Conservation (phyloP, 2,113 vertebrate species). For the Hydrochoerus hydrochaeris region DNA sequence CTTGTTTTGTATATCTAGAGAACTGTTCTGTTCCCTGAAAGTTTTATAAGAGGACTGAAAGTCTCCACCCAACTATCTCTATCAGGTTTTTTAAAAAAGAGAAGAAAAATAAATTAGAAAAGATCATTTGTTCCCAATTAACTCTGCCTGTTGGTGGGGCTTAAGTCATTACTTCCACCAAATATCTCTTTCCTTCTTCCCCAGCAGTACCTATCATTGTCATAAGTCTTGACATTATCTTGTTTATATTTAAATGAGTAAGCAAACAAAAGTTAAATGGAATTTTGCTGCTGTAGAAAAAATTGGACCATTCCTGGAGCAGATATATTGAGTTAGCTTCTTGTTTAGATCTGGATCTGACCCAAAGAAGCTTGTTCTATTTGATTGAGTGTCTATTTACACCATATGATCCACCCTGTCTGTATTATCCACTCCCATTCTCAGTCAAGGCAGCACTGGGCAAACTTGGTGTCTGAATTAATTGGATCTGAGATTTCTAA, state of each 20-base stretch:
- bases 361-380: neutral
- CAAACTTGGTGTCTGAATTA: neutral
- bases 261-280: neutral
- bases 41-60: neutral
- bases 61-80: neutral
- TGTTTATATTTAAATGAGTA: neutral
- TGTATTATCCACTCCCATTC: neutral
- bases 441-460: neutral
- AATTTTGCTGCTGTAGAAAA: constrained; percentile 10
- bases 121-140: neutral
- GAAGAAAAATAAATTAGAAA: constrained; percentile 28
- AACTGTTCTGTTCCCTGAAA: neutral
- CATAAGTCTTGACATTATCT: neutral
- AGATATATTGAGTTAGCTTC: neutral
- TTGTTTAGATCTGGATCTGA: neutral
- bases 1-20: neutral
- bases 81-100: constrained; percentile 19
- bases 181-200: neutral
- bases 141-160: neutral
- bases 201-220: neutral
- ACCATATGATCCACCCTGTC: neutral
- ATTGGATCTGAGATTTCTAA: neutral
- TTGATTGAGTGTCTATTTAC: neutral
- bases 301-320: neutral
- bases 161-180: neutral